A percentile compares a stretch with the other conserved stretches of the same genome.
Evolutionary conservation across 2,113 vertebrate genomes (phyloP).

Genomic region (Pygoscelis antarcticus): DNA sequence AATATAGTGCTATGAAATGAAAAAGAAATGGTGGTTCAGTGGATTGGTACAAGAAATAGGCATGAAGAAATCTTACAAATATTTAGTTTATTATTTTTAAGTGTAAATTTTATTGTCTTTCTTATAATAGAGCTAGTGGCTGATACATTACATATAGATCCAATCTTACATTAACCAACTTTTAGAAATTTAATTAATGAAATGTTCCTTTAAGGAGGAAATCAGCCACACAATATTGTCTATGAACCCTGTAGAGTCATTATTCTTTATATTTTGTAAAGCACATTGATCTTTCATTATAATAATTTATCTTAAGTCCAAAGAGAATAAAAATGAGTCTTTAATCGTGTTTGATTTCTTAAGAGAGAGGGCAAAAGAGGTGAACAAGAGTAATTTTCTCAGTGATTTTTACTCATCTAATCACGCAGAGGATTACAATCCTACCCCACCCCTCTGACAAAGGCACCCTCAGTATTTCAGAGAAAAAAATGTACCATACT

Average conservation of each 20-base stretch:
- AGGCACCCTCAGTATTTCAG: not conserved
- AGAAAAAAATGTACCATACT: rapidly evolving
- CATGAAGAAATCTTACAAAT: conserved; percentile 23
- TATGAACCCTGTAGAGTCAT: not conserved
- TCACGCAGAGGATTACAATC: not conserved
- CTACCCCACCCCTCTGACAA: not conserved
- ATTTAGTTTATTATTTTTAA: conserved; percentile 17
- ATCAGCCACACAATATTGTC: conserved; percentile 10
- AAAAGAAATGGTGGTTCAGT: not conserved
- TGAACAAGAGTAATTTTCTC: not conserved
- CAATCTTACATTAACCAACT: not conserved
- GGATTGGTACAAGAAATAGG: not conserved
- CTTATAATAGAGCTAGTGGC: not conserved
- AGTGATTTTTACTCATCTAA: not conserved
- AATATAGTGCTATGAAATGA: not conserved
- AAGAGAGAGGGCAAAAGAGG: not conserved
- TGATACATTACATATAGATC: not conserved
- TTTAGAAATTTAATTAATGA: conserved; percentile 36
- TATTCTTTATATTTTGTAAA: conserved; percentile 45
- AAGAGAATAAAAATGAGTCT: conserved; percentile 32
- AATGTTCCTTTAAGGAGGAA: conserved; percentile 16
- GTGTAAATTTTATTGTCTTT: not conserved
- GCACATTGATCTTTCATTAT: not conserved
- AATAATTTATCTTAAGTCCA: conserved; percentile 48
- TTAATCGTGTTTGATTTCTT: conserved; percentile 41